Evolutionary conservation across 1,140 invertebrate species (phyloP).

Genomic region (Pogonomyrmex californicus): DNA sequence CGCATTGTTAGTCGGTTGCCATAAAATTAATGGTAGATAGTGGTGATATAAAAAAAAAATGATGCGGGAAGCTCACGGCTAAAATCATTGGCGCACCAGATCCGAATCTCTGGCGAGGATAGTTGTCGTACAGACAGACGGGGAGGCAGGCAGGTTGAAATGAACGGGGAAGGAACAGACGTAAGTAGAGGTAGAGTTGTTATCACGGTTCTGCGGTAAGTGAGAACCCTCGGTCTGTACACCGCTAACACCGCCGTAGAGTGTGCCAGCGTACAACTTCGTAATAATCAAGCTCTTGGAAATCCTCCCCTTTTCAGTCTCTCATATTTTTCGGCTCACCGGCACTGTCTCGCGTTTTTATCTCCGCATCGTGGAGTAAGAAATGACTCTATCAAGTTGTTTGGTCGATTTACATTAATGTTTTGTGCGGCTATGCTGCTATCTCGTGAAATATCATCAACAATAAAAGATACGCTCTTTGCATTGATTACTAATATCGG

Average conservation of each 20-base stretch:
- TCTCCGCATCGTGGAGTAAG: neutral
- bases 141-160: neutral
- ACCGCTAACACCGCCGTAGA: slow-evolving; percentile 70
- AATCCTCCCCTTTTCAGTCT: slow-evolving; percentile 45
- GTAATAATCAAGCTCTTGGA: slow-evolving; percentile 79
- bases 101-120: neutral
- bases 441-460: neutral
- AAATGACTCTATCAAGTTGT: neutral
- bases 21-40: neutral
- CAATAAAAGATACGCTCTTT: neutral
- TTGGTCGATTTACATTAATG: neutral
- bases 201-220: slow-evolving; percentile 83
- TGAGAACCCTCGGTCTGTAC: slow-evolving; percentile 79
- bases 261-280: slow-evolving; percentile 71
- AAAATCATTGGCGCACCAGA: slow-evolving; percentile 14
- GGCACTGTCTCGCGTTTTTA: slow-evolving; percentile 9
- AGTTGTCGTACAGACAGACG: slow-evolving; percentile 33
- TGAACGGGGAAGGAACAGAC: slow-evolving; percentile 54
- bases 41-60: neutral
- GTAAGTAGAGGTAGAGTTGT: slow-evolving; percentile 74
- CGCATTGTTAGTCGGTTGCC: slow-evolving; percentile 26
- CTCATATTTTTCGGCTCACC: slow-evolving; percentile 24
- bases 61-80: neutral
- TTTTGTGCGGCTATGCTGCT: neutral
- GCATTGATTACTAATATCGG: neutral